phyloP scores from a whole-genome alignment of 2,888 invertebrate species.

The Eupithecia vulgata region DNA sequence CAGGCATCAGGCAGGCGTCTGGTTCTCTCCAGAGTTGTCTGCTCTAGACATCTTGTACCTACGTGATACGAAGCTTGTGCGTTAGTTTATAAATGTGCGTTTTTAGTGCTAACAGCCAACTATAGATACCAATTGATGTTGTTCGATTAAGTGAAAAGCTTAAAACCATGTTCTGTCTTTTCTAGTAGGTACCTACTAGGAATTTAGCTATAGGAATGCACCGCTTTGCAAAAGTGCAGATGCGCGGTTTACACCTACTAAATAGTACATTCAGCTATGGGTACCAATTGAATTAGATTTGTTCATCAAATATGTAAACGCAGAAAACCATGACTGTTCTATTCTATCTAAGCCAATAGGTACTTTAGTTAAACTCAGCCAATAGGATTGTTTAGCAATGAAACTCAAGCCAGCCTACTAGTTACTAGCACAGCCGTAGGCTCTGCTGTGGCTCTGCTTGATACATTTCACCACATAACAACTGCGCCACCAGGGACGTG shows the following conservation, averaged over 20 bases:
- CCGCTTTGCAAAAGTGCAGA: too few species aligned
- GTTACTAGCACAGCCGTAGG: too few species aligned
- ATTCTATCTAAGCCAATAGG: not conserved
- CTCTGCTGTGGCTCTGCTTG: too few species aligned
- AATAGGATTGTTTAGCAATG: not conserved
- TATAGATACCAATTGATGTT: not conserved
- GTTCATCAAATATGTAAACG: not conserved
- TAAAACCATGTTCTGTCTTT: not conserved
- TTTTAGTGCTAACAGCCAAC: constrained; percentile 12
- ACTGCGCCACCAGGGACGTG: too few species aligned
- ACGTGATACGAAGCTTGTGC: not conserved
- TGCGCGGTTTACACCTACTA: too few species aligned
- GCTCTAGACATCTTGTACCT: not conserved
- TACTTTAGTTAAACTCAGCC: not conserved
- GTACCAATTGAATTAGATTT: not conserved
- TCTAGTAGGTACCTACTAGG: not conserved
- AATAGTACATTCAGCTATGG: not conserved
- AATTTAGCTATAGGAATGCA: too few species aligned
- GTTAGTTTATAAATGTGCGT: constrained; percentile 18
- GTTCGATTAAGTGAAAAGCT: not conserved
- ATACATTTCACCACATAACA: not conserved
- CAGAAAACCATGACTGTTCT: not conserved
- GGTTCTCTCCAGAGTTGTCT: not conserved
- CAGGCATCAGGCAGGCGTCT: constrained; percentile 4
- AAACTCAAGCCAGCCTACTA: not conserved